phyloP scores from a whole-genome alignment of 92 coral and sea anemone genomes.

The Epizoanthus illoricatus region DNA sequence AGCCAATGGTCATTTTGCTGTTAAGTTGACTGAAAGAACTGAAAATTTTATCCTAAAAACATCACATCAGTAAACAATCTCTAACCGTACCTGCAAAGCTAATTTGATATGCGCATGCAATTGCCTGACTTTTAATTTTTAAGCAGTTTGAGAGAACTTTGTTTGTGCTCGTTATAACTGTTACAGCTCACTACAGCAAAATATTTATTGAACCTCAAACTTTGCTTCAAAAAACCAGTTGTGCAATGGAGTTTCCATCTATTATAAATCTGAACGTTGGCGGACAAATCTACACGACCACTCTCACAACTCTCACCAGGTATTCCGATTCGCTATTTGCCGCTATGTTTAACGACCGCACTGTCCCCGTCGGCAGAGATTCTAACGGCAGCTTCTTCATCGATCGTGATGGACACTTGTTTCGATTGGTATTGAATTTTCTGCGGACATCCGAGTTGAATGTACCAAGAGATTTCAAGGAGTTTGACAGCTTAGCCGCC shows the following conservation, averaged over 20 bases:
- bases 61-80: not conserved
- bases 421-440: conserved; percentile 53
- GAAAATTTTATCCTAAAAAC: not conserved
- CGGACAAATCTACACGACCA: conserved; percentile 47
- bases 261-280: conserved; percentile 44
- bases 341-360: conserved; percentile 47
- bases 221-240: not conserved
- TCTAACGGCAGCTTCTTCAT: conserved; percentile 45
- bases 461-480: conserved; percentile 49
- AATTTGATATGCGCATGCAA: not conserved
- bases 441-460: conserved; percentile 45
- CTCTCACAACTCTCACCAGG: conserved; percentile 44
- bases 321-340: conserved; percentile 42
- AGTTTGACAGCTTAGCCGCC: conserved; percentile 42
- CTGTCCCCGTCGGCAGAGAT: conserved; percentile 36
- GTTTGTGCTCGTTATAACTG: conserved; percentile 11
- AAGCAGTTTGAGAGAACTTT: not conserved
- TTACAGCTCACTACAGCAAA: not conserved
- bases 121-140: not conserved
- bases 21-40: not conserved
- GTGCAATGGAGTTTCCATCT: conserved; percentile 29
- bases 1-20: no score
- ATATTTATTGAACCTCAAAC: not conserved
- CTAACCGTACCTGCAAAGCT: conserved; percentile 8
- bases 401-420: conserved; percentile 52